These are phyloP conservation scores for Drosophila peninsularis DNA, from an alignment of 2,888 invertebrate genomes.

Conservation along the genomic window DNA sequence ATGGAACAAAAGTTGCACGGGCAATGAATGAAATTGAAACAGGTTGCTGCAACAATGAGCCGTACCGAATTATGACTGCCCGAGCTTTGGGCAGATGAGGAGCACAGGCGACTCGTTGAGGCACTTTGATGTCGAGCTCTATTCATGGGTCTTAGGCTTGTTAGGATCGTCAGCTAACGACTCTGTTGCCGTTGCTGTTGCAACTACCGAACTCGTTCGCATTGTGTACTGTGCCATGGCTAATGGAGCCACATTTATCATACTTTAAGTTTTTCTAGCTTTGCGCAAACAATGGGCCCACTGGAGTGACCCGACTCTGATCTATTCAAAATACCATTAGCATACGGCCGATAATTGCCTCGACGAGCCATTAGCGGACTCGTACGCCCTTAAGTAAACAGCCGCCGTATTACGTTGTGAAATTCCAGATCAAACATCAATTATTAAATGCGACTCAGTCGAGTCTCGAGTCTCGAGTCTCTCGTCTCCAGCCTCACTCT, in stretches of 20 bases:
- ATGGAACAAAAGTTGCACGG: slow-evolving; percentile 24
- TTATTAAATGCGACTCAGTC: slow-evolving; percentile 26
- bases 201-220: slow-evolving; percentile 57
- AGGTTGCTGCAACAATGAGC: slow-evolving; percentile 67
- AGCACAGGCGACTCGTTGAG: too few species aligned
- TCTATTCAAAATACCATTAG: slow-evolving; percentile 75
- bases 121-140: slow-evolving; percentile 13
- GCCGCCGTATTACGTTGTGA: slow-evolving; percentile 75
- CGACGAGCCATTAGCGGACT: slow-evolving; percentile 66
- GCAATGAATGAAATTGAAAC: slow-evolving; percentile 68
- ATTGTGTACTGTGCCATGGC: slow-evolving; percentile 41
- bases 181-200: slow-evolving; percentile 32
- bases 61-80: slow-evolving; percentile 66
- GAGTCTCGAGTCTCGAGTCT: background rate
- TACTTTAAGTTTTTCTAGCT: slow-evolving; percentile 58
- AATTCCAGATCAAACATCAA: slow-evolving; percentile 60
- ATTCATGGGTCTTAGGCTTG: slow-evolving; percentile 37
- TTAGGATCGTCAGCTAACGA: slow-evolving; percentile 66
- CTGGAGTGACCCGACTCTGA: slow-evolving; percentile 21
- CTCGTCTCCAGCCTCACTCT: background rate
- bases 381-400: slow-evolving; percentile 55
- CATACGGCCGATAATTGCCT: slow-evolving; percentile 73
- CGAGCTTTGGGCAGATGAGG: slow-evolving; percentile 25
- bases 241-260: slow-evolving; percentile 73
- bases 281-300: slow-evolving; percentile 61